A percentile compares a stretch with the other conserved stretches of the same genome.
phyloP scores from a whole-genome alignment of 2,888 invertebrate genomes.

The Stenchaetothrips biformis region DNA sequence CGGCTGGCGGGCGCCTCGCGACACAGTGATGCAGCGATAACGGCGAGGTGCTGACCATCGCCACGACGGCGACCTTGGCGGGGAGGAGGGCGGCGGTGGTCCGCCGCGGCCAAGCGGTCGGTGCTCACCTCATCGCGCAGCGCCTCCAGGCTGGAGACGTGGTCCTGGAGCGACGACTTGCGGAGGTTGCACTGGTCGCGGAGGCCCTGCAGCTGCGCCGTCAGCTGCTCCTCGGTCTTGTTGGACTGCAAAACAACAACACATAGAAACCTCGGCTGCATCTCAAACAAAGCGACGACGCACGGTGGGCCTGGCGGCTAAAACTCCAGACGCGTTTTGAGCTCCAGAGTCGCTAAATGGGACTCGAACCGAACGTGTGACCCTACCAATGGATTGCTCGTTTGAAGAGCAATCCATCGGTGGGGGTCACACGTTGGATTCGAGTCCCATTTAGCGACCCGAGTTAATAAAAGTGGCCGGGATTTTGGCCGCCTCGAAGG shows the following conservation, averaged over 20 bases:
- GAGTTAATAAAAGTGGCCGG: no score
- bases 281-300: slow-evolving; percentile 28
- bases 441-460: no score
- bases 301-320: not conserved
- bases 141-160: slow-evolving; percentile 81
- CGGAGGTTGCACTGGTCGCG: slow-evolving; percentile 79
- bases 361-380: no score
- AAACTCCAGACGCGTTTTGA: no score
- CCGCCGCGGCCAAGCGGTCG: not conserved
- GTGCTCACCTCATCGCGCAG: slow-evolving; percentile 71
- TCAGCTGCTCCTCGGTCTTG: slow-evolving; percentile 71
- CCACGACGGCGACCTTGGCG: not conserved
- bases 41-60: not conserved
- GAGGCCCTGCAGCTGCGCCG: slow-evolving; percentile 72
- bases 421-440: no score
- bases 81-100: not conserved
- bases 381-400: no score
- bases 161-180: slow-evolving; percentile 76
- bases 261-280: not conserved
- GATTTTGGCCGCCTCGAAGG: no score
- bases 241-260: slow-evolving; percentile 49
- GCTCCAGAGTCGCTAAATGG: no score
- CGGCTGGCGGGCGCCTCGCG: not conserved
- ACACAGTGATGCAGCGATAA: not conserved
- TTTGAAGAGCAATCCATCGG: no score